Base-by-base conservation (phyloP, 2,113 vertebrate species). In the Noctilio leporinus region DNA sequence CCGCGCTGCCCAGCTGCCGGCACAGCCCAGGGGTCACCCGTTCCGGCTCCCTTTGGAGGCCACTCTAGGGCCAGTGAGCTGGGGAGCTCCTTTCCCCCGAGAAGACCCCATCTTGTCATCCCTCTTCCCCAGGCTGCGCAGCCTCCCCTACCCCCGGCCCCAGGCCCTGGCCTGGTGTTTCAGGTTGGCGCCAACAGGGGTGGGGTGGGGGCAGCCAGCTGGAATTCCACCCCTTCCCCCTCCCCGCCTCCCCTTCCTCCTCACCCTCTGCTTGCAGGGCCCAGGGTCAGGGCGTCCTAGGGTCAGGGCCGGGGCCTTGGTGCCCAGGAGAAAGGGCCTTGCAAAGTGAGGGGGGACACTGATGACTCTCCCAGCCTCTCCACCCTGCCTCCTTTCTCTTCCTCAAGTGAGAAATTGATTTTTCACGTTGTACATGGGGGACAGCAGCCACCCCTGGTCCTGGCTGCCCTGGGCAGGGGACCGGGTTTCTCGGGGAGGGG, bases 131-230 rank as follows among this genome's bases (percentile, higher is more conserved):
- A 0, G 0, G 19, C 55, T n/a, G 30, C 9, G 62, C 2, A 3
- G 14, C 3, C 0, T 4, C 7, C 45, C 22, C 19, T 6, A 24
- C 9, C 0, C 19, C 59, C 49, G 1, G 19, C 12, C 24, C 6
- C n/a, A 45, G 69, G 85, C 95, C 95, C 96, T 93, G 92, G 95
- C 96, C 96, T 92, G n/a, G 92, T 75, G 98, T 98, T 98, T 97
- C 96, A 96, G 97, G 96, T 95, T 96, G 98, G 97, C 97, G n/a
- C n/a, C n/a, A n/a, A n/a, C n/a, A n/a, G n/a, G n/a, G 97, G 97
- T 91, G 96, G 94, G 98, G 98, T 96, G 77, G 82, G 45, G 82
- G 45, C n/a, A 0, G 94, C 97, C 98, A 97, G 97, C 95, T 98
- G 96, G 73, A 90, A 97, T 96, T 95, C 97, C 96, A 97, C 86